Evolutionary conservation across 64 coral and sea anemone genomes (phyloP).

Genomic region (Actinia tenebrosa): DNA sequence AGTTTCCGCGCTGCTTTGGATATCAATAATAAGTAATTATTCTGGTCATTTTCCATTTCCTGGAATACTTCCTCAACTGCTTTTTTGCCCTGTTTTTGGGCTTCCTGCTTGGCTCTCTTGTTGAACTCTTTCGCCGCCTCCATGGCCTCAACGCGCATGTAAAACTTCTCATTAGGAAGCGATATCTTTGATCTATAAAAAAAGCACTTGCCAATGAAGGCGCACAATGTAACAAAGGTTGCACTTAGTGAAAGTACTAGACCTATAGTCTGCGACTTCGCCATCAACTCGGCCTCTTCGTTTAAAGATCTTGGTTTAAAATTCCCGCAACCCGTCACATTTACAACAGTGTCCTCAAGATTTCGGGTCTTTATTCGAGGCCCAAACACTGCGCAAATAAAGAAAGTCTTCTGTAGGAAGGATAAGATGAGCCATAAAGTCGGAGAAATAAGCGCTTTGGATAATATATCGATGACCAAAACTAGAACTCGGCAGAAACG

Average conservation of each 20-base stretch:
- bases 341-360: background rate
- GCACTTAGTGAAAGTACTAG: background rate
- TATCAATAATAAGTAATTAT: background rate
- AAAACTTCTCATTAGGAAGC: background rate
- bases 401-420: background rate
- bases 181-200: background rate
- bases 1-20: background rate
- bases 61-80: background rate
- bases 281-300: background rate
- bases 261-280: background rate
- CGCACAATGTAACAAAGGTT: background rate
- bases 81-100: background rate
- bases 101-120: background rate
- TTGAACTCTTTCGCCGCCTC: slow-evolving; percentile 1
- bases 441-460: background rate
- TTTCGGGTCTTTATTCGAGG: background rate
- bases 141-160: background rate
- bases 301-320: background rate
- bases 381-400: background rate
- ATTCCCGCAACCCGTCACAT: background rate
- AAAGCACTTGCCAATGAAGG: background rate
- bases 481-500: background rate
- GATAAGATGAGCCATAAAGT: background rate
- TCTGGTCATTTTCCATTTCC: background rate
- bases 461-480: background rate